Evolutionary conservation across 2,113 vertebrate genomes (phyloP), one percentile per base, ranked within the genome.

Genomic region (Pelmatolapia mariae): DNA sequence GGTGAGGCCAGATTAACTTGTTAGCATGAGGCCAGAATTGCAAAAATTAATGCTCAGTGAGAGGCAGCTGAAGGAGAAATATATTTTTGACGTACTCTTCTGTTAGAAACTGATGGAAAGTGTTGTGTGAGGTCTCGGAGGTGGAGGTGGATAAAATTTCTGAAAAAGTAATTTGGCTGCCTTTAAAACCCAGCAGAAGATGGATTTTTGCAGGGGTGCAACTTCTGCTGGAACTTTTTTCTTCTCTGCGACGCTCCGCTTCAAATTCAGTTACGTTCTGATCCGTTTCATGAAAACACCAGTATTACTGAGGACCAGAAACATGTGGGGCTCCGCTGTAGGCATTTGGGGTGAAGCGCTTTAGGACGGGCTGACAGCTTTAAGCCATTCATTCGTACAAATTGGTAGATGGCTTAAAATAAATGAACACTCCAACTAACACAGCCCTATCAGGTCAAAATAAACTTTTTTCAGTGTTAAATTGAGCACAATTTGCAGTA

Each of bases 311-410:
- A 73, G 40, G 22, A 45, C 22, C 24, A 76, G 43, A 47, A 29
- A 19, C 43, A 47, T 11, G 16, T 31, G 0, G 4, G 22, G 68
- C n/a, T 71, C 0, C 0, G 1, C 63, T 68, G 11, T 0, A 68
- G 38, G n/a, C 36, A 22, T 38, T 8, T 19, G 2, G n/a, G 12
- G 38, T 5, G 66, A 26, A 43, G 66, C 16, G 66, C 15, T 47
- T 10, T 6, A 26, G 24, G 40, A 73, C 0, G 1, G 66, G 43
- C 43, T 11, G 13, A 45, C 15, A 31, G 0, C 24, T 31, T 12
- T 31, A 12, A 19, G 71, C 10, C 22, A 45, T 10, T 16, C 66
- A 43, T 43, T 24, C 0, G 0, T 24, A 19, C 24, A 8, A 45
- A 63, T 11, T 63, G 31, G 4, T 36, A 7, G 59, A 36, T 63